Conservation (phyloP, 2,888 invertebrate genomes). For the Chorisops tibialis region DNA sequence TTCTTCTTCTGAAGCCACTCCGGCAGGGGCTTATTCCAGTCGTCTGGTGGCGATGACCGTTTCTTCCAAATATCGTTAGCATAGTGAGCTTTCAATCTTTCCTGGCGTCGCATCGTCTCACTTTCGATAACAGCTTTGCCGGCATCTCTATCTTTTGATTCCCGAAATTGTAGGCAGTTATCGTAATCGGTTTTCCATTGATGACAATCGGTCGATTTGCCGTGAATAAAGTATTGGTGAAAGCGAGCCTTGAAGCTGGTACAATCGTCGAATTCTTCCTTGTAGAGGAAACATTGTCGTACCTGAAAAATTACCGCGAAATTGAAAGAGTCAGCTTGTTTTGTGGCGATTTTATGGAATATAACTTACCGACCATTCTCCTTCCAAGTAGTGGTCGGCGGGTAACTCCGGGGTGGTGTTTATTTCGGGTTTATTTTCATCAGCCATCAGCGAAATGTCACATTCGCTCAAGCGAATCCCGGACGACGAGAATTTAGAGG, state of each 20-base stretch:
- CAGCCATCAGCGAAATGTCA: no score
- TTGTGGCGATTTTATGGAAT: not conserved
- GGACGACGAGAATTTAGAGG: no score
- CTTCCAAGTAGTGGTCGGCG: not conserved
- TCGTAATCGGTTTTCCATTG: constrained; percentile 76
- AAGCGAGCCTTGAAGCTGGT: constrained; percentile 70
- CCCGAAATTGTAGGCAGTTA: constrained; percentile 69
- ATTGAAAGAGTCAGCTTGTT: no score
- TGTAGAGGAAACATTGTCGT: constrained; percentile 72
- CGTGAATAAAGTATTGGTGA: constrained; percentile 82
- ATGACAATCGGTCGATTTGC: constrained; percentile 68
- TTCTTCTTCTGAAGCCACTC: constrained; percentile 68
- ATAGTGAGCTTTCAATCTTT: constrained; percentile 65
- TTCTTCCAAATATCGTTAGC: constrained; percentile 77
- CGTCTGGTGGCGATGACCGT: constrained; percentile 67
- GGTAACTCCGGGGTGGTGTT: not conserved
- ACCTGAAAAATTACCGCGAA: constrained; percentile 56
- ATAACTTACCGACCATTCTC: constrained; percentile 20
- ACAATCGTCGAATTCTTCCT: constrained; percentile 79
- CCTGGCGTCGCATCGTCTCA: constrained; percentile 63
- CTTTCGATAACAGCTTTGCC: constrained; percentile 65
- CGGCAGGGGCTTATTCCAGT: constrained; percentile 80
- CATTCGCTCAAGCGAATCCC: no score
- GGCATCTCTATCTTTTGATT: constrained; percentile 60
- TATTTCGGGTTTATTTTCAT: no score